Conservation (phyloP, 2,797 vertebrate species). For the Melopsittacus undulatus region DNA sequence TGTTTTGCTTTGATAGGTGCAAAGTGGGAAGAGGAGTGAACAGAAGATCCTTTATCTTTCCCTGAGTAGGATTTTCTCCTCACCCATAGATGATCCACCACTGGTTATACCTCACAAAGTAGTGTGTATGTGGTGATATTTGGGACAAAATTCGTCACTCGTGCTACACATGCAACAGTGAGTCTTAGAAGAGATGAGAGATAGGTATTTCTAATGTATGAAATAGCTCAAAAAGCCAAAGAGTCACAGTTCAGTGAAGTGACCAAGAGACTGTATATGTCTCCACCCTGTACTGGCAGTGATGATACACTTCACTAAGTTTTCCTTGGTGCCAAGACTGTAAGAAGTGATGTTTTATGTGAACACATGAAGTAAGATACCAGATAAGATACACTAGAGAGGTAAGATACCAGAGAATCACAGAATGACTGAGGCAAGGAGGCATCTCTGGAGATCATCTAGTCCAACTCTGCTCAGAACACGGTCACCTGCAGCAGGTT, state of each 20-base stretch:
- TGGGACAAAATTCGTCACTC: neutral
- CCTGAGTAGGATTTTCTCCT: neutral
- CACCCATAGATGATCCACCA: neutral
- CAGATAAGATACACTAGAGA: neutral
- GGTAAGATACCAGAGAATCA: neutral
- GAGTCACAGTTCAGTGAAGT: neutral
- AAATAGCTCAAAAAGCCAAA: neutral
- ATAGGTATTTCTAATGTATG: neutral
- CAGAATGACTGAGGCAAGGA: neutral
- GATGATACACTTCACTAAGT: neutral
- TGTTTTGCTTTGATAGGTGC: neutral
- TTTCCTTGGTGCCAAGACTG: neutral
- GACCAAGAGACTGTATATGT: neutral
- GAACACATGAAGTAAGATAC: neutral
- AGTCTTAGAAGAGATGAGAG: neutral
- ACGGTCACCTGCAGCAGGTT: neutral
- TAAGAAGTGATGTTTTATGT: neutral
- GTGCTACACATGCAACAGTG: accelerated
- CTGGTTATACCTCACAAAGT: neutral
- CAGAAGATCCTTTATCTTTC: neutral
- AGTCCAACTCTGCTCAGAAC: neutral
- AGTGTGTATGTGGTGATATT: neutral
- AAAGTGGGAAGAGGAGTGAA: neutral
- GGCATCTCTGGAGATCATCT: neutral
- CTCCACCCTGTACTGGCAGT: neutral